Percentiles rank a stretch among this genome's conserved stretches.
Evolutionary conservation across 2,113 vertebrate species (phyloP).

Genomic region (Ammospiza nelsoni): DNA sequence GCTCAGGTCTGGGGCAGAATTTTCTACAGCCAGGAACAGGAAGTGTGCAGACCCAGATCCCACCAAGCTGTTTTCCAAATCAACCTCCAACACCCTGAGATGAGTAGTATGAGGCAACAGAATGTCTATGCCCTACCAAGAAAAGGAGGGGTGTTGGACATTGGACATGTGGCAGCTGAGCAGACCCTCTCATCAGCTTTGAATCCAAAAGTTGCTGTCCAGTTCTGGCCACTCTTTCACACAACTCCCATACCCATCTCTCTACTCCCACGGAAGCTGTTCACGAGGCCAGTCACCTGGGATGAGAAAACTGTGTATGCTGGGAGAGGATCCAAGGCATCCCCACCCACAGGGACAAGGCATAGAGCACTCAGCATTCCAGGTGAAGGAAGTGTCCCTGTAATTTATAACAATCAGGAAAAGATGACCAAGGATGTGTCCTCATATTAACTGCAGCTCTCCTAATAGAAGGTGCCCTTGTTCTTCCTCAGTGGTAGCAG

Average conservation of each 20-base stretch:
- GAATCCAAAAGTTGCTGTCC: background rate
- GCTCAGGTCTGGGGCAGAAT: background rate
- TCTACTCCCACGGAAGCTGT: background rate
- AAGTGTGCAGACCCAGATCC: background rate
- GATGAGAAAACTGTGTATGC: background rate
- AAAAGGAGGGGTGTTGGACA: background rate
- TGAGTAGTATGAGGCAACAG: background rate
- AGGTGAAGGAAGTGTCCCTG: background rate
- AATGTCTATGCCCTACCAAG: accelerated
- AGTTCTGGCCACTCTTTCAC: background rate
- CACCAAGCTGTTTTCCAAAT: background rate
- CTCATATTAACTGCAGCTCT: constrained; percentile 10
- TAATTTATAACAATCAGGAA: constrained; percentile 14
- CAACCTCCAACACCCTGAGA: background rate
- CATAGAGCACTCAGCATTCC: background rate
- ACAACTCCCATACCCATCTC: background rate
- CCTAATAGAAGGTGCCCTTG: constrained; percentile 26
- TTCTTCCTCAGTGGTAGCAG: background rate
- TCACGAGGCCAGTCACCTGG: background rate
- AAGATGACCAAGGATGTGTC: background rate
- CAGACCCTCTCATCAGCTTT: background rate
- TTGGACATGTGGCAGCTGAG: background rate
- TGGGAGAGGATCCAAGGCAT: background rate
- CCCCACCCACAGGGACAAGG: background rate
- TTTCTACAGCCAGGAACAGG: background rate